Evolutionary conservation across 2,113 vertebrate species (phyloP).

Genomic region (Alectura lathami): DNA sequence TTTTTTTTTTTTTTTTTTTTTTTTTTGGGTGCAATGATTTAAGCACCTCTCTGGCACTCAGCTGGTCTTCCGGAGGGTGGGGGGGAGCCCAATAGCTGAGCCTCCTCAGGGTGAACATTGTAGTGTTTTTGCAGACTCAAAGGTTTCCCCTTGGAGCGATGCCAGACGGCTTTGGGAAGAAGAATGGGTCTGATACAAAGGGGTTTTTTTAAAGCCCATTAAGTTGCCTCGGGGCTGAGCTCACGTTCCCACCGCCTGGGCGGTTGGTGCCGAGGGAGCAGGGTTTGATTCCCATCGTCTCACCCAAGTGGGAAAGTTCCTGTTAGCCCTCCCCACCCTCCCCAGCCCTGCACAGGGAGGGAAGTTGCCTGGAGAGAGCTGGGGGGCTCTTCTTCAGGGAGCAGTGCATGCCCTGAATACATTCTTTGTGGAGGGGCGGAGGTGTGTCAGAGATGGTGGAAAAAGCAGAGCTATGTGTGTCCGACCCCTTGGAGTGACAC

Average conservation of each 20-base stretch:
- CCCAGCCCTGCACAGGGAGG: background rate
- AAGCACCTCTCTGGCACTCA: conserved; percentile 32
- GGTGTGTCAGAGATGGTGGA: background rate
- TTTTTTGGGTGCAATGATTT: conserved; percentile 25
- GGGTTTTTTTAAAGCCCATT: conserved; percentile 49
- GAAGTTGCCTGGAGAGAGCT: background rate
- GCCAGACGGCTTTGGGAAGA: conserved; percentile 54
- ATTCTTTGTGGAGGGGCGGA: background rate
- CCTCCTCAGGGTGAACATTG: conserved; percentile 53
- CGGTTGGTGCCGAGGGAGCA: background rate
- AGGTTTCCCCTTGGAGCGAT: conserved; percentile 41
- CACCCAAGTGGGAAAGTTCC: background rate
- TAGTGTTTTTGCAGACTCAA: conserved; percentile 57
- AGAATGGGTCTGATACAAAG: conserved; percentile 54
- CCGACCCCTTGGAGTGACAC: background rate
- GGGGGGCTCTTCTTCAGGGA: background rate
- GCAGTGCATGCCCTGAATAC: fast-evolving
- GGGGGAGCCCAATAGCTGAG: background rate
- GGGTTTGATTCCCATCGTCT: background rate
- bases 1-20: no score
- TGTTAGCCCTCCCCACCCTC: background rate
- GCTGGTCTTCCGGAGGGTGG: conserved; percentile 1
- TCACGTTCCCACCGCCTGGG: conserved; percentile 19
- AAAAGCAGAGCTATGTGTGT: background rate
- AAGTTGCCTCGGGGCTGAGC: conserved; percentile 42